These are phyloP conservation scores for Squalus acanthias DNA, from an alignment of 2,797 vertebrate species.

Conservation along the genomic window DNA sequence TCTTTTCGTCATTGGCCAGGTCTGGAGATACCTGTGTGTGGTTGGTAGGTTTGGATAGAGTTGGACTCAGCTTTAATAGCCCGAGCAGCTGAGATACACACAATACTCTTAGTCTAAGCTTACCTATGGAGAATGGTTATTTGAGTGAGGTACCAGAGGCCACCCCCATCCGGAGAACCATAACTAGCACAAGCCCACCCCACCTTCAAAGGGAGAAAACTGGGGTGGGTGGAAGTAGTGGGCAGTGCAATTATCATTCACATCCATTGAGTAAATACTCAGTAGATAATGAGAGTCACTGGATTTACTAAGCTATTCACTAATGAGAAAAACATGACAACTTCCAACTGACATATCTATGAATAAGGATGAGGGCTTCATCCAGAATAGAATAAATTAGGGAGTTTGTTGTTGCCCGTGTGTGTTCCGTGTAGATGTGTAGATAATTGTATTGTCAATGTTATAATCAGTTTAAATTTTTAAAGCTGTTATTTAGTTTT, in stretches of 20 bases:
- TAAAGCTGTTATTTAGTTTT: neutral
- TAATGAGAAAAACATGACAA: neutral
- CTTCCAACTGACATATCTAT: neutral
- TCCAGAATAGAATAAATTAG: neutral
- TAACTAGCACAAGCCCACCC: neutral
- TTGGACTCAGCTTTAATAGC: neutral
- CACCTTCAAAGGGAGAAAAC: neutral
- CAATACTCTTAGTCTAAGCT: neutral
- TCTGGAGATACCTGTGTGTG: neutral
- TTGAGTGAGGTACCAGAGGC: neutral
- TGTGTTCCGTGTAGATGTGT: neutral
- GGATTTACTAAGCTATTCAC: neutral
- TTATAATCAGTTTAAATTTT: neutral
- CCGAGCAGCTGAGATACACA: neutral
- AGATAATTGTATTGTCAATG: constrained; percentile 11
- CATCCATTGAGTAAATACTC: neutral
- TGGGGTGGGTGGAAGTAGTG: neutral
- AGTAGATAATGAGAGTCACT: neutral
- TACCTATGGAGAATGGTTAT: neutral
- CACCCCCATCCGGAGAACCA: neutral
- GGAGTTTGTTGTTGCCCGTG: neutral
- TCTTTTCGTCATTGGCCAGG: neutral
- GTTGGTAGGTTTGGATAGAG: neutral
- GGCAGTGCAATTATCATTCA: neutral
- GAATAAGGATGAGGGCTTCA: neutral